Conservation (phyloP, 2,797 vertebrate species). For the Tragopan temminckii region DNA sequence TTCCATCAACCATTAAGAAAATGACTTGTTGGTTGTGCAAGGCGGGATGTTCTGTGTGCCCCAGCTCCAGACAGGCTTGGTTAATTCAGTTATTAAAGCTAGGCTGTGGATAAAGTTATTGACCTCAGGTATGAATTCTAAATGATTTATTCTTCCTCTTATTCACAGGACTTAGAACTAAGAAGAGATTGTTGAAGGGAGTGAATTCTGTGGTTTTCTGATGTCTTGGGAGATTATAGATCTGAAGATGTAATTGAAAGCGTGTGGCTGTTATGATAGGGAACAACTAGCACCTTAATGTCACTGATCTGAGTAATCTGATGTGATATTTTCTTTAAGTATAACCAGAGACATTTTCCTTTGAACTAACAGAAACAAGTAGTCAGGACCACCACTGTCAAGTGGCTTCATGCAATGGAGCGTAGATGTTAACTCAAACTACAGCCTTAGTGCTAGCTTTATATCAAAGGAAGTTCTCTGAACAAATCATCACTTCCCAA, state of each 20-base stretch:
- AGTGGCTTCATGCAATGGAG: constrained; percentile 62
- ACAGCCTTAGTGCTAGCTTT: constrained; percentile 56
- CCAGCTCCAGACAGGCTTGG: neutral
- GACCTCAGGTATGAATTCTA: neutral
- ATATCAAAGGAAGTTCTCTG: constrained; percentile 68
- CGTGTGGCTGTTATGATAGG: neutral
- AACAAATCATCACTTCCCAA: constrained; percentile 74
- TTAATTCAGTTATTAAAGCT: neutral
- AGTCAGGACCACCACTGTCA: constrained; percentile 61
- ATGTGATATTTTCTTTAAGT: no score
- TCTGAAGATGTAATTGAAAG: neutral
- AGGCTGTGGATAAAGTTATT: neutral
- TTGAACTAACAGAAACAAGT: constrained; percentile 78
- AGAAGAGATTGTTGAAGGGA: neutral
- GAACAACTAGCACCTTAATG: neutral
- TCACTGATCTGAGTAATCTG: neutral
- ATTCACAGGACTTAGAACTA: neutral
- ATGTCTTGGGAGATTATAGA: neutral
- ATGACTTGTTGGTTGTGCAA: neutral
- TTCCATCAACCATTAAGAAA: neutral
- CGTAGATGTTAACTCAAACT: constrained; percentile 75
- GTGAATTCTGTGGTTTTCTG: neutral
- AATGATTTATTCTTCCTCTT: neutral
- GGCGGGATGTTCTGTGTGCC: neutral
- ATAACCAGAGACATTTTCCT: no score